Evolutionary conservation across 2,797 vertebrate species (phyloP), one percentile per base, ranked within the genome.

Genomic region (Protonibea diacanthus): DNA sequence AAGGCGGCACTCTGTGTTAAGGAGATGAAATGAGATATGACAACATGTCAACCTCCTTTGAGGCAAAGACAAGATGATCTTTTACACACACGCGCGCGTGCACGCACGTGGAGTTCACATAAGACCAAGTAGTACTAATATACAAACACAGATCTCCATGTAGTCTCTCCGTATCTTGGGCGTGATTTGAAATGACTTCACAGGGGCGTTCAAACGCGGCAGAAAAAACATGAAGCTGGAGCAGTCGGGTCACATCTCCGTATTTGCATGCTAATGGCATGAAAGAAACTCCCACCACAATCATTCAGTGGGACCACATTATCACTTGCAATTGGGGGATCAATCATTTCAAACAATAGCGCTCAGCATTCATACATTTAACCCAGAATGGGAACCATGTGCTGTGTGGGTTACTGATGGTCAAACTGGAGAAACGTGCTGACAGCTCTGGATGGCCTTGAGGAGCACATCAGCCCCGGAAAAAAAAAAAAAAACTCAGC

Each of bases 361-460:
- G 48, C 57, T 74, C 58, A 51, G 75, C 81, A 64, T 88, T 87
- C 68, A 52, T 80, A 69, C 64, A 33, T 88, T 85, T 88, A 84
- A 47, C 33, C 1, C n/a, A 4, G 75, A 93, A 95, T 92, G 70
- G 84, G 84, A 93, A 94, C 88, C 93, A 94, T 88, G 84, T 94
- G 94, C 58, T 15, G 38, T 14, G 74, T 2, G 69, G 83, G 44
- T 71, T 70, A 64, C 56, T 83, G 74, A 81, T 74, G 83, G 86
- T 86, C 82, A 81, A 42, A 84, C 61, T 60, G 81, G 74, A 89
- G 89, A 64, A 71, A 80, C 45, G 65, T 82, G 86, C 86, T 92
- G 93, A 93, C 92, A 90, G 86, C 81, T 84, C 52, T 82, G 86
- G 83, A 77, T 69, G 76, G 78, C 80, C 90, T 86, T 82, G 87